Conservation (phyloP, 2,113 vertebrate species). For the Anser brachyrhynchus region DNA sequence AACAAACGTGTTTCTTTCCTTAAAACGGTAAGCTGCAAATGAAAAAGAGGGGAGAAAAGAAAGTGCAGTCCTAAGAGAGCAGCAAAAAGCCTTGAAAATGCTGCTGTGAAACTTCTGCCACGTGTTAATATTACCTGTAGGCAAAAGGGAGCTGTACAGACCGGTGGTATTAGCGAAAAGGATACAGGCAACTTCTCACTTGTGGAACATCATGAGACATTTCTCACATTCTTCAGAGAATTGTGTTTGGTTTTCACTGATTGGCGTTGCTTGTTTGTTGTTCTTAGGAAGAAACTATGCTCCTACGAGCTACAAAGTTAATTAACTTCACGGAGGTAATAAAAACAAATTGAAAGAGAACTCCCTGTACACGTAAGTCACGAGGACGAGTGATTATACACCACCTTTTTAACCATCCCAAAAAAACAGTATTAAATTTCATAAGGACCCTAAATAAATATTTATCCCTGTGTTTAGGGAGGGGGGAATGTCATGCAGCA, state of each 20-base stretch:
- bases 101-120: neutral
- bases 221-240: neutral
- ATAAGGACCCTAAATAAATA: constrained; percentile 32
- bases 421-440: neutral
- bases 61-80: neutral
- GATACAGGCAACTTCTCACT: neutral
- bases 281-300: neutral
- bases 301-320: neutral
- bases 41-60: neutral
- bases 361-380: neutral
- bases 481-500: neutral
- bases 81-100: neutral
- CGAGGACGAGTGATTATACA: neutral
- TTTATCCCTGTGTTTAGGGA: neutral
- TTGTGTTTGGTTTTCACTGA: neutral
- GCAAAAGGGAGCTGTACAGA: neutral
- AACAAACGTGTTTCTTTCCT: neutral
- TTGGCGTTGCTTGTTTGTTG: neutral
- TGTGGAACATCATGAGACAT: neutral
- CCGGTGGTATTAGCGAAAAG: neutral
- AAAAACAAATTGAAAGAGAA: constrained; percentile 1
- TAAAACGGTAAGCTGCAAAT: neutral
- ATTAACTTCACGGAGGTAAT: constrained; percentile 33
- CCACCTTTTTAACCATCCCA: neutral
- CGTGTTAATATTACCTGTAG: neutral